phyloP scores from a whole-genome alignment of 1,140 invertebrate genomes.

The Caenorhabditis latens region DNA sequence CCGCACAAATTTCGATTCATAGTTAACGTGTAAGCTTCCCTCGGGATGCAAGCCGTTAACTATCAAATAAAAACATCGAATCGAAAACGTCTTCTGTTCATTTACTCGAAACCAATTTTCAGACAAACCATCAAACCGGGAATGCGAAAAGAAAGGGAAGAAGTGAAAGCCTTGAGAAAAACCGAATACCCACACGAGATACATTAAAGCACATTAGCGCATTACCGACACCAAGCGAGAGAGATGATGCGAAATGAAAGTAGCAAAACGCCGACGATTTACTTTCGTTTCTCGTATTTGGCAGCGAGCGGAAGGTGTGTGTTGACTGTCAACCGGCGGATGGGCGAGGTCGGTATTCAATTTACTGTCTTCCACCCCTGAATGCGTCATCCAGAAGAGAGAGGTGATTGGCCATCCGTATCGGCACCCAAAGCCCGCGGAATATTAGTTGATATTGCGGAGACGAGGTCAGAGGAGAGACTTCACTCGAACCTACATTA shows the following conservation, averaged over 20 bases:
- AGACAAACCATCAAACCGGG: not conserved
- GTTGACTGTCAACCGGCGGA: constrained; percentile 13
- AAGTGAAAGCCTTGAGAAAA: constrained; percentile 43
- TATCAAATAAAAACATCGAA: constrained; percentile 18
- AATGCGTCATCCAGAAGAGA: constrained; percentile 33
- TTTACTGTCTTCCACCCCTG: constrained; percentile 31
- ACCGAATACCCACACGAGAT: constrained; percentile 40
- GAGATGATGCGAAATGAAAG: constrained; percentile 12
- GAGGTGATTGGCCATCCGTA: constrained; percentile 53
- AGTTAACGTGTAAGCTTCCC: not conserved
- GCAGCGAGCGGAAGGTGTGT: constrained; percentile 35
- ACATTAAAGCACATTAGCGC: constrained; percentile 49
- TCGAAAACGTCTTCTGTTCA: constrained; percentile 21
- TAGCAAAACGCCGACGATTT: constrained; percentile 36
- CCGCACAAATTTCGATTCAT: constrained; percentile 35
- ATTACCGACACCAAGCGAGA: constrained; percentile 1
- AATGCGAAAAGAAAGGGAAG: not conserved
- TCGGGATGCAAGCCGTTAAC: not conserved
- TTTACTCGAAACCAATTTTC: not conserved
- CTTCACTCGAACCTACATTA: not conserved
- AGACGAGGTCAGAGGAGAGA: not conserved
- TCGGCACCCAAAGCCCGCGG: not conserved
- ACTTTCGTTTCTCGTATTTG: constrained; percentile 12
- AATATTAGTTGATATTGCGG: constrained; percentile 51
- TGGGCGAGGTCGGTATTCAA: constrained; percentile 9